Percentiles rank a stretch among this genome's conserved stretches.
phyloP scores from a whole-genome alignment of 2,113 vertebrate genomes.

The Hymenochirus boettgeri region DNA sequence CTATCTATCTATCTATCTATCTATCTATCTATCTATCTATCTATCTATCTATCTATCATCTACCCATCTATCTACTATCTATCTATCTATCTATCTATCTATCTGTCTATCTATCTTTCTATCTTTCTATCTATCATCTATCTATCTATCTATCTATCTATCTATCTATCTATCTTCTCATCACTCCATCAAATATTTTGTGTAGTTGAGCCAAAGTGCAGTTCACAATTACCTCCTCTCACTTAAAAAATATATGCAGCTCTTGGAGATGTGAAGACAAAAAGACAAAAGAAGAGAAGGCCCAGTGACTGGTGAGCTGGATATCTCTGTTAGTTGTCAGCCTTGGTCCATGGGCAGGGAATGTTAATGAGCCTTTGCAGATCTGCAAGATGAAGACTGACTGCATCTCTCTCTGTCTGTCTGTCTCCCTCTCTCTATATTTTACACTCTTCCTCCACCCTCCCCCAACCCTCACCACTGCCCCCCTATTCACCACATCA shows the following conservation, averaged over 20 bases:
- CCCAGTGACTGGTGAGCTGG: conserved; percentile 77
- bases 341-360: conserved; percentile 78
- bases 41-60: no score
- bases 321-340: conserved; percentile 95
- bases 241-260: conserved; percentile 61
- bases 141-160: no score
- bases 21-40: no score
- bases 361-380: conserved; percentile 77
- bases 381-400: conserved; percentile 45
- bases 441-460: conserved; percentile 47
- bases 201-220: conserved; percentile 44
- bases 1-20: no score
- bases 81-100: no score
- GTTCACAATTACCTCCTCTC: conserved; percentile 46
- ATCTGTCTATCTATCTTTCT: no score
- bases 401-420: conserved; percentile 37
- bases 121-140: no score
- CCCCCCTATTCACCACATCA: conserved; percentile 36
- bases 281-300: conserved; percentile 75
- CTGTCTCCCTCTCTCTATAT: conserved; percentile 45
- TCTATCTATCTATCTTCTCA: no score
- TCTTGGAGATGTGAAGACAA: no score
- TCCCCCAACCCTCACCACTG: conserved; percentile 22
- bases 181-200: not conserved
- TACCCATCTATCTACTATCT: no score